A percentile compares a stretch with the other conserved stretches of the same genome.
phyloP scores from a whole-genome alignment of 2,888 invertebrate genomes.

The Reticulitermes lucifugus region DNA sequence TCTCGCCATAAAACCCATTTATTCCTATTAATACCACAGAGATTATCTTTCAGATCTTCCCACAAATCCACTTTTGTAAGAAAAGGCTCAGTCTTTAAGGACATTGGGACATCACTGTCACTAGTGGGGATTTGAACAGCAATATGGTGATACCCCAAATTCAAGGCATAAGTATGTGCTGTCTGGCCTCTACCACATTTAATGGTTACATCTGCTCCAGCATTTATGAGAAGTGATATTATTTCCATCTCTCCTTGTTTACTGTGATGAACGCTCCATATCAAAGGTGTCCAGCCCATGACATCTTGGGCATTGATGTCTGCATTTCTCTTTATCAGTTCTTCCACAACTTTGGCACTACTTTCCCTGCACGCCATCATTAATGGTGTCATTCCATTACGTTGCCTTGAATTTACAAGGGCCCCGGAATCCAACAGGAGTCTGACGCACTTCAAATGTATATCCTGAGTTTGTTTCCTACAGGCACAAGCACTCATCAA shows the following conservation, averaged over 20 bases:
- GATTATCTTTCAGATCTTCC: slow-evolving; percentile 7
- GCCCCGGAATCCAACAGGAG: slow-evolving; percentile 5
- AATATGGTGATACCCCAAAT: slow-evolving; percentile 5
- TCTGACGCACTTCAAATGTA: background rate
- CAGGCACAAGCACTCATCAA: slow-evolving; percentile 14
- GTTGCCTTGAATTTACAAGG: background rate
- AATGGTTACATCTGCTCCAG: slow-evolving; percentile 8
- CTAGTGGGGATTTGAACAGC: slow-evolving; percentile 7
- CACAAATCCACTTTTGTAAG: background rate
- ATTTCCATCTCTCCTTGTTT: background rate
- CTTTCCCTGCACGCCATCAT: slow-evolving; percentile 11
- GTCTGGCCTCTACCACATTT: background rate
- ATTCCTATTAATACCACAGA: background rate
- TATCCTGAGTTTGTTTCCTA: background rate
- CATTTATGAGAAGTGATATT: background rate
- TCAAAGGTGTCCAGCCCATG: slow-evolving; percentile 19
- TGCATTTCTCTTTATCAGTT: background rate
- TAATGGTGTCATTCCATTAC: slow-evolving; percentile 10
- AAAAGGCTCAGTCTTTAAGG: background rate
- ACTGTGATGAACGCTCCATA: slow-evolving; percentile 9
- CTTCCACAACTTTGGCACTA: background rate
- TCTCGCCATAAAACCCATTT: slow-evolving; percentile 24
- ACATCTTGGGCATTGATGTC: background rate
- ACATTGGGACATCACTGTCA: background rate
- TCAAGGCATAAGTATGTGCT: slow-evolving; percentile 10